Percentiles rank a stretch among this genome's conserved stretches.
phyloP scores from a whole-genome alignment of 2,113 vertebrate genomes.

The Peromyscus leucopus region DNA sequence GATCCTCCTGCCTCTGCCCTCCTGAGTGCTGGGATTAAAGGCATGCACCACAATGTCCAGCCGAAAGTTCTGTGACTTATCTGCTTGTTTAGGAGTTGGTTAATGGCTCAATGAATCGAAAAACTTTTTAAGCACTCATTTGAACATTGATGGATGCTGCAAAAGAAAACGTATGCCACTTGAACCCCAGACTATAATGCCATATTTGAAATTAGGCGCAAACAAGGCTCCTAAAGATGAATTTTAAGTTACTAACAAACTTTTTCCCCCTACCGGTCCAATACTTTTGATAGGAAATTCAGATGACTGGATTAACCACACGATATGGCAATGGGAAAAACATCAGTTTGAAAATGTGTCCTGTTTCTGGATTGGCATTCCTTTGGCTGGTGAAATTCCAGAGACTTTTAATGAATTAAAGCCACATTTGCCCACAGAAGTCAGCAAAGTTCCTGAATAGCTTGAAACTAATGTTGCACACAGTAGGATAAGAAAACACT shows the following conservation, averaged over 20 bases:
- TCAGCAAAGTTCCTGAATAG: not conserved
- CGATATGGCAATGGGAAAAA: not conserved
- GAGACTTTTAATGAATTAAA: slow-evolving; percentile 15
- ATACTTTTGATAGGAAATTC: not conserved
- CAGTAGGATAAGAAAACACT: not conserved
- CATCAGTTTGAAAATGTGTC: not conserved
- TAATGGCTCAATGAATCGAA: not conserved
- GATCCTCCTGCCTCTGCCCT: not conserved
- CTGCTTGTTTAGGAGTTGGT: not conserved
- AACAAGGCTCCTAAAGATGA: not conserved
- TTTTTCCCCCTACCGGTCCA: not conserved
- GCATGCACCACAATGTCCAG: not conserved
- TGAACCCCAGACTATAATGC: not conserved
- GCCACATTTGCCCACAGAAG: slow-evolving; percentile 25
- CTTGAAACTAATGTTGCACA: not conserved
- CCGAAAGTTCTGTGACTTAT: not conserved
- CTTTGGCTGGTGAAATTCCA: not conserved
- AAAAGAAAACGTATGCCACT: not conserved
- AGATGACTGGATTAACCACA: not conserved
- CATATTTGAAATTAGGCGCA: not conserved
- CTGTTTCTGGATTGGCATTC: not conserved
- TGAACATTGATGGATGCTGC: not conserved
- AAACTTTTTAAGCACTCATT: not conserved
- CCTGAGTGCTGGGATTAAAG: not conserved
- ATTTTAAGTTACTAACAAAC: not conserved